Evolutionary conservation across 2,888 invertebrate species (phyloP).

Genomic region (Philopedon plagiatum): DNA sequence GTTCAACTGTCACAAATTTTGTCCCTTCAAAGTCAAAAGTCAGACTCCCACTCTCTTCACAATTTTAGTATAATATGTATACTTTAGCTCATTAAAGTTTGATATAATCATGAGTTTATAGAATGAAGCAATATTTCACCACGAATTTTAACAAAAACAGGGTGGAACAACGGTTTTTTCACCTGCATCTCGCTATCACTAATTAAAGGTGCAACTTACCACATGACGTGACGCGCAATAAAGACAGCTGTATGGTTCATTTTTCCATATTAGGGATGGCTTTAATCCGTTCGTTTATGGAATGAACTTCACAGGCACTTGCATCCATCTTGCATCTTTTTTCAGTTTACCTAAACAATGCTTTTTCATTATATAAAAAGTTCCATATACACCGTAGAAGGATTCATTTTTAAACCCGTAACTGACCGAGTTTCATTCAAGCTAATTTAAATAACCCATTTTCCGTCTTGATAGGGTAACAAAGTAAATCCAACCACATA

Average conservation of each 20-base stretch:
- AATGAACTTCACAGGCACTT: too few relatives aligned
- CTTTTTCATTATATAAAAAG: too few relatives aligned
- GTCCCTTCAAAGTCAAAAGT: slow-evolving; percentile 28
- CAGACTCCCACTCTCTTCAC: background rate
- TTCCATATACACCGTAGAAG: too few relatives aligned
- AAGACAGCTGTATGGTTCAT: background rate
- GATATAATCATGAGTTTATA: slow-evolving; percentile 7
- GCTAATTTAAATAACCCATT: too few relatives aligned
- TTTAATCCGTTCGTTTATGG: too few relatives aligned
- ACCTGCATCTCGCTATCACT: slow-evolving; percentile 17
- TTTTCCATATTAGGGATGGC: slow-evolving; percentile 6
- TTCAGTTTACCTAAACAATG: too few relatives aligned
- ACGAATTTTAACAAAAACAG: slow-evolving; percentile 18
- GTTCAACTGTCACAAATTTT: slow-evolving; percentile 26
- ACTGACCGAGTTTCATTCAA: too few relatives aligned
- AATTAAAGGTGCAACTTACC: slow-evolving; percentile 13
- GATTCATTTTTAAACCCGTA: too few relatives aligned
- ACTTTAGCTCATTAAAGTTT: background rate
- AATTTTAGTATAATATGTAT: background rate
- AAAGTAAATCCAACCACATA: too few relatives aligned
- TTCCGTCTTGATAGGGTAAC: too few relatives aligned
- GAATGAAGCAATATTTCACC: slow-evolving; percentile 16
- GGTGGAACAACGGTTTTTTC: slow-evolving; percentile 14
- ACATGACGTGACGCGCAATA: background rate
- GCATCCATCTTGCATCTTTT: too few relatives aligned